phyloP scores from a whole-genome alignment of 2,888 invertebrate species.

The Stratiomys singularior region DNA sequence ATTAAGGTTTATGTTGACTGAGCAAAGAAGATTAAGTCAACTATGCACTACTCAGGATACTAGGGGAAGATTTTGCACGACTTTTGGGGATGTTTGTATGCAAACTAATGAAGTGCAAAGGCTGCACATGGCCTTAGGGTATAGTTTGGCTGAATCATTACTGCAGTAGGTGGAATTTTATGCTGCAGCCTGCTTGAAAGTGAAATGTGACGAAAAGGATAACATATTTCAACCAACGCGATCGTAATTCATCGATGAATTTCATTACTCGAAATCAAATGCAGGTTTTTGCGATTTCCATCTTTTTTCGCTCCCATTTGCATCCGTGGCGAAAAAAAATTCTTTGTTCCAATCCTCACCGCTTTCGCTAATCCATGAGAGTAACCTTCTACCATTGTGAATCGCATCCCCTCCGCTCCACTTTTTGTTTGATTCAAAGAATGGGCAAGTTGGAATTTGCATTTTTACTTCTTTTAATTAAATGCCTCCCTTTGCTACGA shows the following conservation, averaged over 20 bases:
- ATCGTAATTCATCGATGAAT: no score
- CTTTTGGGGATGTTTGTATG: not conserved
- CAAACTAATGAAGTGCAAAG: conserved; percentile 13
- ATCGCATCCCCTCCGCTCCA: no score
- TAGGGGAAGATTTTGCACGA: not conserved
- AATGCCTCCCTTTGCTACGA: conserved; percentile 40
- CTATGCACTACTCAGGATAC: not conserved
- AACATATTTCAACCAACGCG: no score
- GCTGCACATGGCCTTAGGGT: not conserved
- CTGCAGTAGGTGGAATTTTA: no score
- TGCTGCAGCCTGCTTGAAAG: not conserved
- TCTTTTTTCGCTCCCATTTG: no score
- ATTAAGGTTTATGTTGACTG: not conserved
- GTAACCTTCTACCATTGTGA: not conserved
- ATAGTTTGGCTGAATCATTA: not conserved
- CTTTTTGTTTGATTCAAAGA: not conserved
- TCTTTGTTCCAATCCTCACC: no score
- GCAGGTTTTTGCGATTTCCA: no score
- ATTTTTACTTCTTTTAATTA: conserved; percentile 40
- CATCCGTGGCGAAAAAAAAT: no score
- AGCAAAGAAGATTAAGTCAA: not conserved
- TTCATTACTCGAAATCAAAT: no score
- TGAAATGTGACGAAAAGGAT: not conserved
- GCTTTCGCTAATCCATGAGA: not conserved
- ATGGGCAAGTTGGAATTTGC: conserved; percentile 18